Percentiles rank a stretch among this genome's conserved stretches.
phyloP scores from a whole-genome alignment of 35 echinoderm and acorn worm genomes.

The Amphiura filiformis region DNA sequence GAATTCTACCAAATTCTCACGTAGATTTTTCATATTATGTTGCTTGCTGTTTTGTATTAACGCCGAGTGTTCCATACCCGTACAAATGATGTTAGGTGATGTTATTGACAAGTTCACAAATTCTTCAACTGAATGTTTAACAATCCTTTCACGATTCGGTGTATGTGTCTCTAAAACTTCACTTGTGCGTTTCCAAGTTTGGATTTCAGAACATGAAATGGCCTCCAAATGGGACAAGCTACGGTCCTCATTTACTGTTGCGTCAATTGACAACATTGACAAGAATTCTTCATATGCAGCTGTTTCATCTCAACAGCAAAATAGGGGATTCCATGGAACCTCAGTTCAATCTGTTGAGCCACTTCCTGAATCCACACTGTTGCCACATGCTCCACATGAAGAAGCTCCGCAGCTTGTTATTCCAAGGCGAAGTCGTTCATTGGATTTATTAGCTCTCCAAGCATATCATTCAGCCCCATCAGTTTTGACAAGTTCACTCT shows the following conservation, averaged over 20 bases:
- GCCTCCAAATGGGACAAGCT: background rate
- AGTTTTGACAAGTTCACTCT: background rate
- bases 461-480: slow-evolving; percentile 20
- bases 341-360: slow-evolving; percentile 29
- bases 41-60: background rate
- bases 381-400: background rate
- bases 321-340: slow-evolving; percentile 32
- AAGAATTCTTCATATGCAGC: slow-evolving; percentile 17
- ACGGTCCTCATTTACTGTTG: background rate
- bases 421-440: background rate
- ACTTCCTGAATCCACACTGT: background rate
- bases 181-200: background rate
- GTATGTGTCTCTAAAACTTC: background rate
- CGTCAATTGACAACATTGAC: background rate
- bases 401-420: background rate
- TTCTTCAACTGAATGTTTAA: background rate
- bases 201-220: background rate
- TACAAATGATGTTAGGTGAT: background rate
- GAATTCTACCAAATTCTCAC: background rate
- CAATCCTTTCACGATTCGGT: background rate
- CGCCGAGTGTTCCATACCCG: background rate
- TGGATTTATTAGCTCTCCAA: background rate
- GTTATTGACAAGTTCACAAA: background rate
- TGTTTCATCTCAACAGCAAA: background rate
- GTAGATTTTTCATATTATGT: background rate